phyloP scores from a whole-genome alignment of 2,113 vertebrate genomes.

The Morone chrysops region DNA sequence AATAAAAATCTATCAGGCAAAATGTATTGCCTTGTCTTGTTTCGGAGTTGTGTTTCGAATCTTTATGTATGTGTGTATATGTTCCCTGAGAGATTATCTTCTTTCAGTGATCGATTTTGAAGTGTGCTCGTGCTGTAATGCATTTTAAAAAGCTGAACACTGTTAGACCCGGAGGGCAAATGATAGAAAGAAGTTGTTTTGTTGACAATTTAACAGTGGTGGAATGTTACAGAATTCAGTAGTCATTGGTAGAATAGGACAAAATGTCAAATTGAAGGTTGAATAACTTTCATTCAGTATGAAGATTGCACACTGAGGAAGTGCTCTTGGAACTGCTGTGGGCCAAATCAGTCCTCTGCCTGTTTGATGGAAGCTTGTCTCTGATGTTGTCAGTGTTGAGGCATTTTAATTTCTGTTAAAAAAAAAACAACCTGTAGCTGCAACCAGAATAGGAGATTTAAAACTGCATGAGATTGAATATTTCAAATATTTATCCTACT shows the following conservation, averaged over 20 bases:
- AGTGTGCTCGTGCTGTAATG: constrained; percentile 49
- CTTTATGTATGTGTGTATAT: background rate
- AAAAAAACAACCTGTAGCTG: background rate
- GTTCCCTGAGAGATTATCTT: constrained; percentile 12
- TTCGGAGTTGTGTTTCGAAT: background rate
- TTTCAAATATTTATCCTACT: background rate
- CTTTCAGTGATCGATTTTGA: constrained; percentile 58
- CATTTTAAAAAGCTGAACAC: constrained; percentile 70
- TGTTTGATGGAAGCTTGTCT: background rate
- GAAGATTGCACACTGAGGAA: constrained; percentile 13
- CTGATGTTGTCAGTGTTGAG: background rate
- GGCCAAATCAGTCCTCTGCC: background rate
- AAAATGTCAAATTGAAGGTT: constrained; percentile 24
- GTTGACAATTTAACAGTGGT: constrained; percentile 8
- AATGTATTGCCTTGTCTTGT: accelerated
- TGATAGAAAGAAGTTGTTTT: constrained; percentile 12
- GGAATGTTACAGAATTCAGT: constrained; percentile 13
- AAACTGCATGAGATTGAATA: background rate
- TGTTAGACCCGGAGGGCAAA: constrained; percentile 45
- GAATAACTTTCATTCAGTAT: constrained; percentile 9
- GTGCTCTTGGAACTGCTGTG: background rate
- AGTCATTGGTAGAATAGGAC: background rate
- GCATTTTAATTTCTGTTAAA: background rate
- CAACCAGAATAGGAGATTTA: background rate
- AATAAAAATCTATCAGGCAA: background rate